Evolutionary conservation across 2,797 vertebrate species (phyloP).

Genomic region (Buphagus erythrorhynchus): DNA sequence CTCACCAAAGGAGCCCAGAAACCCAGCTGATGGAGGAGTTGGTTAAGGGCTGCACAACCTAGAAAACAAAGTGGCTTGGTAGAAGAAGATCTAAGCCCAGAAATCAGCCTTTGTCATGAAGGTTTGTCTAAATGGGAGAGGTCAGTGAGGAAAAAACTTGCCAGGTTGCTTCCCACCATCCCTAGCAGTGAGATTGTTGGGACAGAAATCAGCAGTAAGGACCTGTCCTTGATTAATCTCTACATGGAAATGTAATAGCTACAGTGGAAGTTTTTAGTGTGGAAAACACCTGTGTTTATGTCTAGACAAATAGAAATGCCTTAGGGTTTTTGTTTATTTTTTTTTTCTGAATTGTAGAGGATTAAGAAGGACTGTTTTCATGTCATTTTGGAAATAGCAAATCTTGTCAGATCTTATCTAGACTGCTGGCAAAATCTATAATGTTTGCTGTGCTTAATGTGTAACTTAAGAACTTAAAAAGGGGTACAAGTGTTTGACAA

Average conservation of each 20-base stretch:
- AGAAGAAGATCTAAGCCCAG: background rate
- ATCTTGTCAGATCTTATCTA: background rate
- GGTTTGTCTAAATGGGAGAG: background rate
- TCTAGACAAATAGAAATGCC: background rate
- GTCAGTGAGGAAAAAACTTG: background rate
- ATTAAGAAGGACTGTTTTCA: background rate
- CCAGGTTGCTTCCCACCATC: background rate
- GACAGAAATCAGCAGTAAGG: background rate
- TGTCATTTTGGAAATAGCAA: background rate
- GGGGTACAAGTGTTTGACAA: background rate
- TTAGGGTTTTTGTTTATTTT: background rate
- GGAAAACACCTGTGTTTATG: background rate
- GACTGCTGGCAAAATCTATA: background rate
- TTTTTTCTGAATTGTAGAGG: background rate
- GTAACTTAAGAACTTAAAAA: background rate
- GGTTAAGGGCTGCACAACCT: background rate
- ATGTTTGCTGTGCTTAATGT: background rate
- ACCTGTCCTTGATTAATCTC: background rate
- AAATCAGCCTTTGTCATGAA: background rate
- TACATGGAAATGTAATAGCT: background rate
- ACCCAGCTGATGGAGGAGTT: background rate
- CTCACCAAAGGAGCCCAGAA: background rate
- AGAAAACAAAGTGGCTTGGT: background rate
- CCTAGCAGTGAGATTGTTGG: background rate
- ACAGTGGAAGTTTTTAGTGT: background rate